A percentile compares a stretch with the other conserved stretches of the same genome.
These are phyloP conservation scores for Chaetoderma sp. DNA, from an alignment of 2,888 invertebrate genomes.

Conservation along the genomic window DNA sequence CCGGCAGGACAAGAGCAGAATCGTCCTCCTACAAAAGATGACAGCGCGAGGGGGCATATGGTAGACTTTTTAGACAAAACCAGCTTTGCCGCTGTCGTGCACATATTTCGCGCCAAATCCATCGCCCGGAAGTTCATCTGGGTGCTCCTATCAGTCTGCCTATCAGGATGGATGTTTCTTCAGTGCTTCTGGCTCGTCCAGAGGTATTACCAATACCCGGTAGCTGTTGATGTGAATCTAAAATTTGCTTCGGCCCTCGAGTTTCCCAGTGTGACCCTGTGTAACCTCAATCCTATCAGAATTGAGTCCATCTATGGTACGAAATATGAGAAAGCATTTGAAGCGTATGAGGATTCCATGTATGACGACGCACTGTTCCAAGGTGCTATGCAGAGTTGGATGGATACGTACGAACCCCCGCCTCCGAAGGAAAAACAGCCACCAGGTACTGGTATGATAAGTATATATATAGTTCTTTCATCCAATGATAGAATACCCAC, in stretches of 20 bases:
- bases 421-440: too few species aligned
- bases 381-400: too few species aligned
- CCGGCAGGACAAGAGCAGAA: too few species aligned
- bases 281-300: conserved; percentile 56
- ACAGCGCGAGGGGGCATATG: conserved; percentile 30
- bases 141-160: conserved; percentile 43
- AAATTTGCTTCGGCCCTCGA: conserved; percentile 42
- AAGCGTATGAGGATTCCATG: conserved; percentile 8
- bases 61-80: conserved; percentile 46
- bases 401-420: too few species aligned
- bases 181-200: conserved; percentile 42
- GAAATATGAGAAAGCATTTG: conserved; percentile 29
- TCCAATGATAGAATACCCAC: too few species aligned
- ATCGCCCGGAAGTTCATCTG: conserved; percentile 44
- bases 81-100: conserved; percentile 53
- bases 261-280: conserved; percentile 59
- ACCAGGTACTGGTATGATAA: too few species aligned
- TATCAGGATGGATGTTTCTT: conserved; percentile 44
- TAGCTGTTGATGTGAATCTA: conserved; percentile 52
- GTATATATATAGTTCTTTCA: too few species aligned
- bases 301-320: neutral
- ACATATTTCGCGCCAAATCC: conserved; percentile 49
- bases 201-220: conserved; percentile 45
- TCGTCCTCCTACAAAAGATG: too few species aligned
- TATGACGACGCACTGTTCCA: conserved; percentile 36